phyloP scores from a whole-genome alignment of 64 coral and sea anemone genomes.

The Porites lutea region DNA sequence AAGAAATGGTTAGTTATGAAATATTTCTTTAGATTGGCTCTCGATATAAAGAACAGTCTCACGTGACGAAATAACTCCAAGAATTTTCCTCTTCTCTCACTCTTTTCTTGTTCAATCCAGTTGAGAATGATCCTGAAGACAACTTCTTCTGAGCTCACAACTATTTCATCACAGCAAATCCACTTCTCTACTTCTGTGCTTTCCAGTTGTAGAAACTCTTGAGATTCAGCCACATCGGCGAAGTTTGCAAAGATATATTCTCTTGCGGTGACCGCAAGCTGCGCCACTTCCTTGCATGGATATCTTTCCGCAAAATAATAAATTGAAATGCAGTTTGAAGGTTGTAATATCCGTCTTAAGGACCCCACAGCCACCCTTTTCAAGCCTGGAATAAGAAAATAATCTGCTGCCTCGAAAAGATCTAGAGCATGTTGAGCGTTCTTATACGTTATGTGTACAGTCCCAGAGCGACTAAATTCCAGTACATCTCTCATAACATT shows the following conservation, averaged over 20 bases:
- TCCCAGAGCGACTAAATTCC: neutral
- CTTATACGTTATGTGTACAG: neutral
- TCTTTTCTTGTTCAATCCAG: neutral
- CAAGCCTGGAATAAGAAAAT: neutral
- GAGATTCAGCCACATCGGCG: neutral
- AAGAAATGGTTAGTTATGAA: neutral
- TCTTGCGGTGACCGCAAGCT: neutral
- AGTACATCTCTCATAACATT: conserved; percentile 15
- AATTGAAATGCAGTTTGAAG: neutral
- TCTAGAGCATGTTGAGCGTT: neutral
- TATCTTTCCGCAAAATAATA: conserved; percentile 29
- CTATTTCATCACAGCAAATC: neutral
- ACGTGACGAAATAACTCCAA: conserved; percentile 30
- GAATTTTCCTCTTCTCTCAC: neutral
- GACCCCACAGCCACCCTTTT: neutral
- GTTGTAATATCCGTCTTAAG: neutral
- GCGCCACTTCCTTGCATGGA: neutral
- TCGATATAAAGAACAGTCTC: neutral
- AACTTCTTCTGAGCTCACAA: neutral
- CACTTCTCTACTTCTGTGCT: neutral
- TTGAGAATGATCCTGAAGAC: neutral
- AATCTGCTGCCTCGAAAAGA: conserved; percentile 3
- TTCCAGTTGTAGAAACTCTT: conserved; percentile 28
- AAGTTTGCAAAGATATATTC: neutral
- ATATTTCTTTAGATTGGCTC: neutral